Conservation (phyloP, 2,113 vertebrate species). For the Lycaon pictus region DNA sequence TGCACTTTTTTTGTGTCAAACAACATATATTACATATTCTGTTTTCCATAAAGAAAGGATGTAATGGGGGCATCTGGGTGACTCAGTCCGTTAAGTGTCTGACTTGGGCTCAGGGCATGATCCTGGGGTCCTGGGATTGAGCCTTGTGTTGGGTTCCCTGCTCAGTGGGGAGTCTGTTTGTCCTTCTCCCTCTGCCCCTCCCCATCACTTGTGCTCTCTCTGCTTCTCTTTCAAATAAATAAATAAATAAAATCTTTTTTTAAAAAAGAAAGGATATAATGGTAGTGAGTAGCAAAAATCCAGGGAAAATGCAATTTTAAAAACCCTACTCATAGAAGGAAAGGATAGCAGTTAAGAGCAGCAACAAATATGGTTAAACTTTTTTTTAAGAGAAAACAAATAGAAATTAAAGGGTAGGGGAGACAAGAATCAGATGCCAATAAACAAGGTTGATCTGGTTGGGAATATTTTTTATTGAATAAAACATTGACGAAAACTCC, state of each 20-base stretch:
- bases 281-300: background rate
- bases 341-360: background rate
- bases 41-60: constrained; percentile 42
- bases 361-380: background rate
- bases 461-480: constrained; percentile 24
- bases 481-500: background rate
- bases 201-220: background rate
- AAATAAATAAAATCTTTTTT: background rate
- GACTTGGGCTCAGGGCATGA: background rate
- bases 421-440: constrained; percentile 14
- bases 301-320: background rate
- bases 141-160: background rate
- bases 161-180: background rate
- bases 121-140: background rate
- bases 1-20: constrained; percentile 22
- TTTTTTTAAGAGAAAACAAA: background rate
- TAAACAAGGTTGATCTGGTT: background rate
- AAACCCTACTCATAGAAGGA: background rate
- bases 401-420: background rate
- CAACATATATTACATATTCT: background rate
- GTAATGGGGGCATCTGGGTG: background rate
- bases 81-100: background rate
- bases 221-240: background rate
- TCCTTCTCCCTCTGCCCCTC: background rate
- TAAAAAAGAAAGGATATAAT: background rate